Percentiles rank a stretch among this genome's conserved stretches.
Conservation (phyloP, 1,140 invertebrate genomes). For the Drosophila erecta region DNA sequence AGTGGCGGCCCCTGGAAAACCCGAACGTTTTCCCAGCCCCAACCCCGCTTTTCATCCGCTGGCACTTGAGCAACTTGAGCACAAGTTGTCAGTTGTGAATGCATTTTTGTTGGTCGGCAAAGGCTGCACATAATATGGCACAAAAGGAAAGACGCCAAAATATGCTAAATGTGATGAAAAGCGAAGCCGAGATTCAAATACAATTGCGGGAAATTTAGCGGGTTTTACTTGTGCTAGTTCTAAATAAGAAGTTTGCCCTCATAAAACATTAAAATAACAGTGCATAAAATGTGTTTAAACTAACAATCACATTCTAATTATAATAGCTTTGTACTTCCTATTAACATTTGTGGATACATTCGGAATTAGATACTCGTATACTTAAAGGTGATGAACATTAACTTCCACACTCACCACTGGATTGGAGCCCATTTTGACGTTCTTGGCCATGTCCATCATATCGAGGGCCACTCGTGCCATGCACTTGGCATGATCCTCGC, state of each 20-base stretch:
- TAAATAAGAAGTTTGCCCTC: not conserved
- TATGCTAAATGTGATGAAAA: constrained; percentile 13
- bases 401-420: constrained; percentile 90
- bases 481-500: constrained; percentile 95
- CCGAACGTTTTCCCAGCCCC: not conserved
- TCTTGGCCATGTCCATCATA: constrained; percentile 97
- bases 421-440: constrained; percentile 93
- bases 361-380: too few relatives aligned
- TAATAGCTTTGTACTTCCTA: too few relatives aligned
- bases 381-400: too few relatives aligned
- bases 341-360: too few relatives aligned
- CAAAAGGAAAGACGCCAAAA: constrained; percentile 11
- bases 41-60: not conserved
- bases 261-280: too few relatives aligned
- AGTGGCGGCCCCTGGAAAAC: constrained; percentile 27
- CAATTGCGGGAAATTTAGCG: constrained; percentile 1
- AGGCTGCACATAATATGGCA: constrained; percentile 19
- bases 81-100: constrained; percentile 36
- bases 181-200: not conserved
- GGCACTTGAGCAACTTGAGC: constrained; percentile 43
- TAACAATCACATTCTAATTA: too few relatives aligned
- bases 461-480: constrained; percentile 96
- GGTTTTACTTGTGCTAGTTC: not conserved
- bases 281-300: too few relatives aligned
- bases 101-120: constrained; percentile 20